These are phyloP conservation scores for Pheosia gnoma DNA, from an alignment of 2,888 invertebrate genomes.

Conservation along the genomic window DNA sequence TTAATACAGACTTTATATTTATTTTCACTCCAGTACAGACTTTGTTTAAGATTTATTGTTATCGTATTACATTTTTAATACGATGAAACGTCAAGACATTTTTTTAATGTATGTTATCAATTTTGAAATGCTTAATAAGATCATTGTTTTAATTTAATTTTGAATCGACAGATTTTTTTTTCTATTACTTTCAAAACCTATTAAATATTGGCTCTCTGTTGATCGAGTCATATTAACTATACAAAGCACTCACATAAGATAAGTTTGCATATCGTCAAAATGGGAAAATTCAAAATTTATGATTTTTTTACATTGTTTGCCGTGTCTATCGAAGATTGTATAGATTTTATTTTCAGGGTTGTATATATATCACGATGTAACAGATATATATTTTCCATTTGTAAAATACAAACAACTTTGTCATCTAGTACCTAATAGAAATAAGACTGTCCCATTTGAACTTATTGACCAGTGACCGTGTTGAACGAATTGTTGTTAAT, in stretches of 20 bases:
- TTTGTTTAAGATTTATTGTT: too few relatives aligned
- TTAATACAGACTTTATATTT: neutral
- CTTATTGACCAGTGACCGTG: slow-evolving; percentile 29
- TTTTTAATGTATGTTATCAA: too few relatives aligned
- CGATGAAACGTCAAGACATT: too few relatives aligned
- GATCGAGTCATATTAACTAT: neutral
- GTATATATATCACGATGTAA: neutral
- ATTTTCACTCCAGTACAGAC: neutral
- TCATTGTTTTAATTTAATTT: too few relatives aligned
- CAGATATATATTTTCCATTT: slow-evolving; percentile 3
- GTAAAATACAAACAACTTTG: slow-evolving; percentile 8
- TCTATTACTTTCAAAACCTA: too few relatives aligned
- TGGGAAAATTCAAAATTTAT: neutral
- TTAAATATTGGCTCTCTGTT: neutral
- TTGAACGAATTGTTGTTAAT: slow-evolving; percentile 20
- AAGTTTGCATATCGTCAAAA: neutral
- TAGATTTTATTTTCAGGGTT: neutral
- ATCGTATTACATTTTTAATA: too few relatives aligned
- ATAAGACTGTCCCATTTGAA: slow-evolving; percentile 36
- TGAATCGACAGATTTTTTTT: too few relatives aligned
- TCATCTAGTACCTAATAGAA: slow-evolving; percentile 32
- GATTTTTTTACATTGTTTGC: neutral
- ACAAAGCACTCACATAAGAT: neutral
- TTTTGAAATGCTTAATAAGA: too few relatives aligned
- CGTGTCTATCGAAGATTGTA: neutral